Evolutionary conservation across 2,113 vertebrate species (phyloP).

Genomic region (Microcebus ravelobensis): DNA sequence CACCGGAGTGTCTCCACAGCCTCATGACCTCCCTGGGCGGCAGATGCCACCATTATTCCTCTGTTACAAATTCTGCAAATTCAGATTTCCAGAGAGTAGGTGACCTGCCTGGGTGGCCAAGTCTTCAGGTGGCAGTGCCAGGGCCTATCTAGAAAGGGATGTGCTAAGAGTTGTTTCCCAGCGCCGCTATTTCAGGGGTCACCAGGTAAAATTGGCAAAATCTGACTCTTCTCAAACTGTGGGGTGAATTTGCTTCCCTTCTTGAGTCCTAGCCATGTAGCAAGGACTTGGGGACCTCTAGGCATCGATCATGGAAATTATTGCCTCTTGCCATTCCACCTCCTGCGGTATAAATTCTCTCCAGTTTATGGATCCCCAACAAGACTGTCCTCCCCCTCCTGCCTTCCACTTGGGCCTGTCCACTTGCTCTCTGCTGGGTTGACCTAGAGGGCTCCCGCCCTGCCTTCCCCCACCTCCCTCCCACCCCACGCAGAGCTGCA

Average conservation of each 20-base stretch:
- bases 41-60: rapidly evolving
- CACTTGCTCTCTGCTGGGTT: background rate
- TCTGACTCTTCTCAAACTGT: background rate
- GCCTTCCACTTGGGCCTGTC: background rate
- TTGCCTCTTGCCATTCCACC: background rate
- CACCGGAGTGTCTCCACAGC: rapidly evolving
- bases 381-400: background rate
- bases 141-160: no score
- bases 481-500: background rate
- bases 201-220: background rate
- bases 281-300: background rate
- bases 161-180: background rate
- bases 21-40: background rate
- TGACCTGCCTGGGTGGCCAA: rapidly evolving
- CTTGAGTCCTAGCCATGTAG: background rate
- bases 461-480: background rate
- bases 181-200: background rate
- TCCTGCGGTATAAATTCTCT: background rate
- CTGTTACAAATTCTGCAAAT: background rate
- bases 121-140: rapidly evolving
- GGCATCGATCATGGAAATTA: background rate
- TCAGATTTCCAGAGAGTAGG: background rate
- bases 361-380: background rate
- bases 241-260: background rate
- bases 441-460: background rate